Base-by-base conservation (phyloP, 2,888 invertebrate genomes). In the Holacanthella duospinosa region DNA sequence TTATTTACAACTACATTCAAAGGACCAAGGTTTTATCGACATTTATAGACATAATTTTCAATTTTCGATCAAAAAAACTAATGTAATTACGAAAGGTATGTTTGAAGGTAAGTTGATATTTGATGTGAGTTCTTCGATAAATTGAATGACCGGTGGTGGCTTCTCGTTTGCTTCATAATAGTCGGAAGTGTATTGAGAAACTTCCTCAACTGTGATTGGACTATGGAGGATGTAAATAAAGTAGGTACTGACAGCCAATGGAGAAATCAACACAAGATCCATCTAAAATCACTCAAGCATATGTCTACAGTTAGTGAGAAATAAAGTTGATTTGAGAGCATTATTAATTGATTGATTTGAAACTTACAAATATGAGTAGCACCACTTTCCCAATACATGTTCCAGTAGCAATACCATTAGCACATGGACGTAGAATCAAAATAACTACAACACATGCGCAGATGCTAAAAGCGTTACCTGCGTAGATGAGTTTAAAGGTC, bases 161-260 rank as follows among this genome's bases (percentile, higher is more conserved):
- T n/a, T 4, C 4, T 48, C 19, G 19, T 21, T n/a, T 4, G 12
- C n/a, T 9, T 9, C 48, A 21, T n/a, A 48, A 21, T 48, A 48
- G 21, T 9, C 48, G 19, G 12, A 4, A 16, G 48, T 48, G 48
- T n/a, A 48, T 21, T 48, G 16, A 9, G 19, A 4, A 9, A 48
- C 48, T n/a, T 48, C 48, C 48, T 21, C 48, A 48, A 48, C 48
- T 48, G 48, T 48, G 48, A 48, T 48, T 48, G 48, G 48, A 4
- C 4, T 21, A 9, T n/a, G 21, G 4, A 48, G 4, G 21, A 21
- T 9, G 19, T n/a, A 16, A 21, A 48, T 48, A 21, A 48, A 48
- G 12, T 4, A n/a, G 12, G 19, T 21, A 48, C 21, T 21, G 4
- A 48, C 48, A 48, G n/a, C n/a, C n/a, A n/a, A n/a, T n/a, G n/a